Evolutionary conservation across 2,888 invertebrate species (phyloP).

Genomic region (Minunthozetes semirufus): DNA sequence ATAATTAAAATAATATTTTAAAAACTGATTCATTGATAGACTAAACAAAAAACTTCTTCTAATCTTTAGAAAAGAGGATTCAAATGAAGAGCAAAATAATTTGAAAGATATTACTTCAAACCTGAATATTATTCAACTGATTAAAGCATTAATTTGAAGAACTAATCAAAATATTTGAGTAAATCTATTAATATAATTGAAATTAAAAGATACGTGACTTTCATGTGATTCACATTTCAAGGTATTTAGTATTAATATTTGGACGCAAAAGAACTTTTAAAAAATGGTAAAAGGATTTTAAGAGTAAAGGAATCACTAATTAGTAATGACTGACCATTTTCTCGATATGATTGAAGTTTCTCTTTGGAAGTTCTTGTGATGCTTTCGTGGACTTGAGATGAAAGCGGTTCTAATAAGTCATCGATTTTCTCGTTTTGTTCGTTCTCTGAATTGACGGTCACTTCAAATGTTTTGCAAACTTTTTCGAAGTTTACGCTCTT

Average conservation of each 20-base stretch:
- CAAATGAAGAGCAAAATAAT: too few relatives aligned
- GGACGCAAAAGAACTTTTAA: too few relatives aligned
- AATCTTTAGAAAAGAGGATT: too few relatives aligned
- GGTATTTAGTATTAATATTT: too few relatives aligned
- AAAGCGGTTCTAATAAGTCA: constrained; percentile 76
- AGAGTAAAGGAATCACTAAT: too few relatives aligned
- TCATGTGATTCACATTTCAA: too few relatives aligned
- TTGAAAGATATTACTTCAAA: too few relatives aligned
- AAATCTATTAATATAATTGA: background rate
- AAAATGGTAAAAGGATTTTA: too few relatives aligned
- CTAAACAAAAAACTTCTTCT: too few relatives aligned
- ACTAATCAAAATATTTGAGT: background rate
- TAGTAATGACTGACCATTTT: constrained; percentile 56
- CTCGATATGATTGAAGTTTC: constrained; percentile 61
- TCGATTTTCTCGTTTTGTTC: constrained; percentile 44
- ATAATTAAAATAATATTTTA: too few relatives aligned
- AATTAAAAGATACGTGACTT: background rate
- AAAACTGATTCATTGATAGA: background rate
- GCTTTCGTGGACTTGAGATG: constrained; percentile 69
- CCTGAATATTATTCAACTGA: too few relatives aligned
- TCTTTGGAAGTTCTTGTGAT: constrained; percentile 61
- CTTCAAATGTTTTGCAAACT: constrained; percentile 61
- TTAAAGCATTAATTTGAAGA: too few relatives aligned
- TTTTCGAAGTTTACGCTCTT: constrained; percentile 61
- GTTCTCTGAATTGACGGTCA: constrained; percentile 54